Percentiles rank a stretch among this genome's conserved stretches.
These are phyloP conservation scores for Neuroterus valhalla DNA, from an alignment of 1,140 invertebrate species.

Conservation along the genomic window DNA sequence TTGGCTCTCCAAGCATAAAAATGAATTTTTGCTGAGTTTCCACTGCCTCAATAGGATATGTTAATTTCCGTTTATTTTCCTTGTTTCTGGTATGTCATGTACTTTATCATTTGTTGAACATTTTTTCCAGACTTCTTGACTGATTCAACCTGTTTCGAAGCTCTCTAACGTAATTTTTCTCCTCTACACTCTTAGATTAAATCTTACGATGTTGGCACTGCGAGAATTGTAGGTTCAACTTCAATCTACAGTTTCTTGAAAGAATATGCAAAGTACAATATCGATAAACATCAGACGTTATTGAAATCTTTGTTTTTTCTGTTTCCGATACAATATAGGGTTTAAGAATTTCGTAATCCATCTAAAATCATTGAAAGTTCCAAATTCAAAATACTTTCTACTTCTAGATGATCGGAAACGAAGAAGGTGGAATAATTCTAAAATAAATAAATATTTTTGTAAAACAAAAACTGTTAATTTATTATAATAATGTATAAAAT, in stretches of 20 bases:
- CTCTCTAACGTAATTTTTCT: conserved; percentile 82
- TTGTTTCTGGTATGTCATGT: not conserved
- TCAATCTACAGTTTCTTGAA: conserved; percentile 53
- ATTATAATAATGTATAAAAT: not conserved
- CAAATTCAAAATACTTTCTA: conserved; percentile 1
- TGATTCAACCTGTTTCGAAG: conserved; percentile 76
- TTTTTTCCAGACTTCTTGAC: conserved; percentile 53
- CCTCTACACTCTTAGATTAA: conserved; percentile 70
- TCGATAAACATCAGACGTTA: not conserved
- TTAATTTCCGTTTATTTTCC: not conserved
- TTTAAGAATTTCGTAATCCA: not conserved
- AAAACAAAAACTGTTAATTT: not conserved
- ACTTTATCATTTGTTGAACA: not conserved
- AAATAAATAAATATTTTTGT: not conserved
- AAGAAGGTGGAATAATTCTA: conserved; percentile 7
- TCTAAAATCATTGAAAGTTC: not conserved
- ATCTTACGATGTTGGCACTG: conserved; percentile 52
- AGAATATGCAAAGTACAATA: conserved; percentile 41
- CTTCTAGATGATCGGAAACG: conserved; percentile 30
- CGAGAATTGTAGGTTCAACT: conserved; percentile 54
- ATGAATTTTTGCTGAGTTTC: not conserved
- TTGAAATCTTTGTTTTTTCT: conserved; percentile 30
- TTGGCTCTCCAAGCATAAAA: too few species aligned
- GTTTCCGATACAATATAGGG: not conserved
- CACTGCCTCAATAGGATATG: conserved; percentile 14